A percentile compares a stretch with the other conserved stretches of the same genome.
Evolutionary conservation across 2,113 vertebrate genomes (phyloP).

Genomic region (Takifugu bimaculatus): DNA sequence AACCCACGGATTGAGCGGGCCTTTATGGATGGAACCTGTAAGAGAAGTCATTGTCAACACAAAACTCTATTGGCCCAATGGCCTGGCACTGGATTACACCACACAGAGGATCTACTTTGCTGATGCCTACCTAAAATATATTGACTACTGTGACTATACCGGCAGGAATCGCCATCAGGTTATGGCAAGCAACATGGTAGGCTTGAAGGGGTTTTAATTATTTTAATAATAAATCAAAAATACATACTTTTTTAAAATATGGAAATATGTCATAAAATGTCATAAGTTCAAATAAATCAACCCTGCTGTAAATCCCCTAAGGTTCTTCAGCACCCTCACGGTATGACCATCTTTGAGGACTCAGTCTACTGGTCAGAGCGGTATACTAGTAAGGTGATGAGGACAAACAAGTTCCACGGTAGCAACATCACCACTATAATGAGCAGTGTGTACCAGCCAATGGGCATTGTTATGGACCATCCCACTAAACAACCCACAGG

Average conservation of each 20-base stretch:
- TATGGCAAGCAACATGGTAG: slow-evolving; percentile 73
- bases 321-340: slow-evolving; percentile 84
- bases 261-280: no score
- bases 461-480: slow-evolving; percentile 85
- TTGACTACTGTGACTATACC: slow-evolving; percentile 74
- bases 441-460: slow-evolving; percentile 76
- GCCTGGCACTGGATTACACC: slow-evolving; percentile 72
- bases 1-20: slow-evolving; percentile 72
- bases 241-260: no score
- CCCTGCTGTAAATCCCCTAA: slow-evolving; percentile 38
- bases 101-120: slow-evolving; percentile 73
- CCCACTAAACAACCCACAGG: slow-evolving; percentile 83
- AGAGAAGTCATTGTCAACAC: slow-evolving; percentile 66
- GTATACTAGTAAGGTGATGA: slow-evolving; percentile 78
- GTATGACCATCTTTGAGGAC: slow-evolving; percentile 88
- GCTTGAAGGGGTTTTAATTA: slow-evolving; percentile 11
- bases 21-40: slow-evolving; percentile 64
- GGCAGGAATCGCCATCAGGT: slow-evolving; percentile 72
- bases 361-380: slow-evolving; percentile 87
- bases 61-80: slow-evolving; percentile 75
- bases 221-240: no score
- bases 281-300: not conserved
- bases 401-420: slow-evolving; percentile 90
- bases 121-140: slow-evolving; percentile 75
- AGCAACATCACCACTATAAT: slow-evolving; percentile 83